Evolutionary conservation across 2,888 invertebrate genomes (phyloP), one percentile per base, ranked within the genome.

Genomic region (Hermodice carunculata): DNA sequence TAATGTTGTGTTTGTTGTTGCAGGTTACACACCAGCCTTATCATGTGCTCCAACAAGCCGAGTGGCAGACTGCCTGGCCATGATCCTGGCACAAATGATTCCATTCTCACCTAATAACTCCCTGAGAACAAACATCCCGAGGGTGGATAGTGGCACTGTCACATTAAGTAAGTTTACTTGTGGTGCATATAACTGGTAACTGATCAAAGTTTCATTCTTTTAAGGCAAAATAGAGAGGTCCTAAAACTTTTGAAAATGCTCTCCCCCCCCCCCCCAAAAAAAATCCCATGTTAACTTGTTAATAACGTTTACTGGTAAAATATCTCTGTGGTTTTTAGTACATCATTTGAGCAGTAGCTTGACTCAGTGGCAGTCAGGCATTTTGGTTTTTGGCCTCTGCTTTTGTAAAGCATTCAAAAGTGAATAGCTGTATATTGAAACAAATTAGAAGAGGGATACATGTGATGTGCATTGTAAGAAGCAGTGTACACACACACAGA

Each of bases 61-160:
- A 53, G 90, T 91, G 6, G 91, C 91, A 19, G 89, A 90, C 72
- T 91, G 91, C 79, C 86, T 91, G 53, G 87, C 89, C 31, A 88
- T 90, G 32, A 90, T 91, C 73, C 81, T 89, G 28, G 78, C 79
- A 56, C 82, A 84, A 70, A 79, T 81, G 77, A 80, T 85, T 78
- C 82, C 83, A 24, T 80, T 81, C 64, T 61, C 72, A 66, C 58
- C 61, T 5, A 49, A 34, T 17, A 61, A 37, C 22, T 37, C 58
- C 19, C 28, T 60, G n/a, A 59, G 26, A n/a, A 26, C 34, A 44
- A 52, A 28, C 26, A 32, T 54, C 3, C 52, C 42, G 43, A 42
- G 14, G 37, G 60, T 64, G 48, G 74, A 75, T 51, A 70, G 67
- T 26, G 74, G 75, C 40, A 68, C 72, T 34, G 58, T 62, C 17